A percentile compares a stretch with the other conserved stretches of the same genome.
Evolutionary conservation across 2,113 vertebrate species (phyloP).

Genomic region (Lasiurus cinereus): DNA sequence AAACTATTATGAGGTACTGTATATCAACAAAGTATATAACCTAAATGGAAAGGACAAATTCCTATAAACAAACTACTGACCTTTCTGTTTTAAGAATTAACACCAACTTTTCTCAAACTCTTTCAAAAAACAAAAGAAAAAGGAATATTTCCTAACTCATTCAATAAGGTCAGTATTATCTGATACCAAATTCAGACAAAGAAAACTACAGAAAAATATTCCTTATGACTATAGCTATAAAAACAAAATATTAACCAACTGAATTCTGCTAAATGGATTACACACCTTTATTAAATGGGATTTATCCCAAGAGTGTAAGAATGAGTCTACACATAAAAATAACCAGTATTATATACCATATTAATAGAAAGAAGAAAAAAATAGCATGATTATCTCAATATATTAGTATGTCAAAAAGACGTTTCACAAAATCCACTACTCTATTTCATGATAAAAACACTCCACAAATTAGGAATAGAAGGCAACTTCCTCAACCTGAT

Average conservation of each 20-base stretch:
- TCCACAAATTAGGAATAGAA: background rate
- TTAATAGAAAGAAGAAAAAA: background rate
- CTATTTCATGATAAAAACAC: background rate
- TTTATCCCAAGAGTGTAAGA: background rate
- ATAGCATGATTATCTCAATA: background rate
- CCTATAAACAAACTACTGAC: background rate
- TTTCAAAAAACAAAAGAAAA: background rate
- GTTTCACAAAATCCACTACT: background rate
- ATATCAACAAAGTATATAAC: background rate
- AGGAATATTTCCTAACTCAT: background rate
- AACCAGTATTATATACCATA: background rate
- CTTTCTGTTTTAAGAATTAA: background rate
- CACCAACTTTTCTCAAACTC: background rate
- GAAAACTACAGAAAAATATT: background rate
- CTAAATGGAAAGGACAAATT: constrained; percentile 24
- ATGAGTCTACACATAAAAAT: constrained; percentile 24
- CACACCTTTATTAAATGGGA: background rate
- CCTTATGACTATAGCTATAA: background rate
- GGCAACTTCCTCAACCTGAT: background rate
- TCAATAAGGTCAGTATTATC: background rate
- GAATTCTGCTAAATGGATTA: background rate
- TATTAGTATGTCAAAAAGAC: background rate
- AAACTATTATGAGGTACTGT: constrained; percentile 10
- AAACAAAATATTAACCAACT: background rate
- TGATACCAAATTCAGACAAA: background rate